Evolutionary conservation across 1,140 invertebrate species (phyloP), one percentile per base, ranked within the genome.

Genomic region (Carposina sasakii): DNA sequence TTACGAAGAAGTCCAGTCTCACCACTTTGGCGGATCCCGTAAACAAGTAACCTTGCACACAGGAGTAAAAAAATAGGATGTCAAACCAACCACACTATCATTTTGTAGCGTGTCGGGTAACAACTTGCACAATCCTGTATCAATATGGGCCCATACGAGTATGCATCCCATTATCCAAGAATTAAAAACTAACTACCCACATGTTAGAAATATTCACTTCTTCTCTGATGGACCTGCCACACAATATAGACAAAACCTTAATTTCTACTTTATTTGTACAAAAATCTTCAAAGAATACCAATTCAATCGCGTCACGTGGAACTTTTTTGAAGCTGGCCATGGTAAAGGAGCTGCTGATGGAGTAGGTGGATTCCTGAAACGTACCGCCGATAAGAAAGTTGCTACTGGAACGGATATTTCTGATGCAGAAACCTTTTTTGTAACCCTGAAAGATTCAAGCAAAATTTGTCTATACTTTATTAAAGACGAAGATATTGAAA

Each of bases 301-400:
- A 8, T 34, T 34, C 15, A 15, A 13, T 9, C 22, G 43, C 19
- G 15, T 57, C 6, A 17, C 55, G 2, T 49, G 52, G 52, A 42
- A 50, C 30, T 57, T 33, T 39, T 50, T 37, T 34, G 46, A 57
- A 45, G 39, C 37, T 12, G 55, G 55, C n/a, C 52, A 57, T 44
- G 55, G 43, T 3, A 45, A 45, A 16, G 30, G 43, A 2, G 43
- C 43, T 3, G 24, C 43, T 20, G 43, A 45, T 45, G 43, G 43
- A 5, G 28, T 45, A 20, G 28, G 43, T 12, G 43, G 26, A 16
- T 39, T 4, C 13, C 16, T 39, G 15, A 39, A 39, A 39, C 15
- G 36, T 6, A 20, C 36, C 8, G 36, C 36, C 8, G 36, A 39
- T 13, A 5, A 8, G 8, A 17, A 39, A 20, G 36, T 39, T 4